Evolutionary conservation across 92 coral and sea anemone species (phyloP).

Genomic region (Pocillopora meandrina): DNA sequence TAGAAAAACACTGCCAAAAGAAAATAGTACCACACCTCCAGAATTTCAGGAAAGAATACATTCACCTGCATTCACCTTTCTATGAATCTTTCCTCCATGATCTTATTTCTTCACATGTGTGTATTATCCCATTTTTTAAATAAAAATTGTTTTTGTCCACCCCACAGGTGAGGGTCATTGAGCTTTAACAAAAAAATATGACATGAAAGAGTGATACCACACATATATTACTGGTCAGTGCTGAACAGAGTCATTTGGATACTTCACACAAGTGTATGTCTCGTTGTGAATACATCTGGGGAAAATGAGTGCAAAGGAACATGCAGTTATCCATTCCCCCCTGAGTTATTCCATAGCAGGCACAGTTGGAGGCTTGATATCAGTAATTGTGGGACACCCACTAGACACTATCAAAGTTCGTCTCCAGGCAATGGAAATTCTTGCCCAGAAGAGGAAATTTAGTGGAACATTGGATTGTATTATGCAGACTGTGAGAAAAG

Average conservation of each 20-base stretch:
- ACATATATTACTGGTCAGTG: no score
- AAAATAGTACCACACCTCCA: no score
- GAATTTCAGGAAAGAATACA: no score
- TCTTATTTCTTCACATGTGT: no score
- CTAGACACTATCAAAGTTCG: constrained; percentile 94
- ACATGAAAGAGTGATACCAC: no score
- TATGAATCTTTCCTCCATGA: no score
- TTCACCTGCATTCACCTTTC: no score
- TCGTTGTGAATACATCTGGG: not conserved
- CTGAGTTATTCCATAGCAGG: constrained; percentile 85
- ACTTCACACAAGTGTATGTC: not conserved
- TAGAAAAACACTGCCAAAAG: no score
- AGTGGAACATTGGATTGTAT: constrained; percentile 79
- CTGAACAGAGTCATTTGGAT: not conserved
- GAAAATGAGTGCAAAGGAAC: not conserved
- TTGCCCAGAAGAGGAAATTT: constrained; percentile 60
- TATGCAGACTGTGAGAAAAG: constrained; percentile 65
- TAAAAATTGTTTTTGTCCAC: no score
- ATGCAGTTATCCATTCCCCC: constrained; percentile 55
- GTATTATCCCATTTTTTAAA: no score
- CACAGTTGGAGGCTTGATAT: constrained; percentile 81
- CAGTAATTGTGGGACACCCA: constrained; percentile 85
- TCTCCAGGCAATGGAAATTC: constrained; percentile 73
- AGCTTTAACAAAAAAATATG: no score
- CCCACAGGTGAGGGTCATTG: no score